Conservation (phyloP, 2,888 invertebrate genomes). For the Microctonus brassicae region DNA sequence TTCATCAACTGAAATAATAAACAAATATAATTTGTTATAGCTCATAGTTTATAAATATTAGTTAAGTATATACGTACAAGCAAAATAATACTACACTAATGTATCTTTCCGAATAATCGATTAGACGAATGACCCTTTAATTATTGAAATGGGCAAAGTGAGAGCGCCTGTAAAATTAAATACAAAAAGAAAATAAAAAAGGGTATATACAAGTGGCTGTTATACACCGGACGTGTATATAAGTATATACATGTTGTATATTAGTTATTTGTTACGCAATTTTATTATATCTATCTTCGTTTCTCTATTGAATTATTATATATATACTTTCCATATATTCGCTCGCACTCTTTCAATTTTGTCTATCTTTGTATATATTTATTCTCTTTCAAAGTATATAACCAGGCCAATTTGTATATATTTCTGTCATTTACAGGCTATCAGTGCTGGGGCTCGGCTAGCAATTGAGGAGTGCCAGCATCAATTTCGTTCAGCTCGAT, state of each 20-base stretch:
- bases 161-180: neutral
- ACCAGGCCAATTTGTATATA: constrained; percentile 13
- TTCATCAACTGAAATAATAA: too few species aligned
- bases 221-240: constrained; percentile 1
- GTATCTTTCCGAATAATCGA: constrained; percentile 9
- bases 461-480: constrained; percentile 92
- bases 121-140: constrained; percentile 2
- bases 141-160: neutral
- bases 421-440: constrained; percentile 74
- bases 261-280: neutral
- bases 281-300: neutral
- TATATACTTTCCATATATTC: too few species aligned
- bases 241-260: neutral
- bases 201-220: neutral
- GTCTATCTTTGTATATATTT: neutral
- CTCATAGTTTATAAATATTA: too few species aligned
- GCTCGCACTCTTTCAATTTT: neutral
- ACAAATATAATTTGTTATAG: too few species aligned
- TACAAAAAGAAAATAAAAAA: neutral
- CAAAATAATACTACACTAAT: too few species aligned
- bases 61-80: too few species aligned
- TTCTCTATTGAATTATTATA: neutral
- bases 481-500: constrained; percentile 88
- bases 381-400: neutral
- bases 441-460: constrained; percentile 84